Evolutionary conservation across 2,888 invertebrate species (phyloP).

Genomic region (Magallana nippona): DNA sequence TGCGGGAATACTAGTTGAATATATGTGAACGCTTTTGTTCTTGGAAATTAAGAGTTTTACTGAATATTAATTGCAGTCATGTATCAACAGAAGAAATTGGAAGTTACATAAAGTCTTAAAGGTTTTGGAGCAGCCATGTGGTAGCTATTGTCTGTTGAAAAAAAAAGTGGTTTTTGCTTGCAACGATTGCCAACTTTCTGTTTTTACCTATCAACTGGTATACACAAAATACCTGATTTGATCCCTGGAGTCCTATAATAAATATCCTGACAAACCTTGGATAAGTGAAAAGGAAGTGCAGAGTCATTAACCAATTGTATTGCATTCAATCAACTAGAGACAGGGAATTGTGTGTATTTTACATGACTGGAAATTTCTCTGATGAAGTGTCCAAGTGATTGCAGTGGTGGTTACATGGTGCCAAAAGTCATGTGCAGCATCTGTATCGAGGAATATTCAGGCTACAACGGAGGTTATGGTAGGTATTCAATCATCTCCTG

Average conservation of each 20-base stretch:
- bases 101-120: slow-evolving; percentile 26
- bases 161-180: slow-evolving; percentile 7
- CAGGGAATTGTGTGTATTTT: slow-evolving; percentile 9
- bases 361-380: slow-evolving; percentile 34
- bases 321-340: not conserved
- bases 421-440: slow-evolving; percentile 67
- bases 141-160: slow-evolving; percentile 14
- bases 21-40: not conserved
- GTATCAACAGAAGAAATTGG: slow-evolving; percentile 26
- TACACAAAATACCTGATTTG: slow-evolving; percentile 24
- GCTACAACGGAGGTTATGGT: slow-evolving; percentile 64
- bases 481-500: slow-evolving; percentile 20
- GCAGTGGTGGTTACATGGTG: slow-evolving; percentile 43
- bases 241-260: slow-evolving; percentile 20
- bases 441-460: slow-evolving; percentile 69
- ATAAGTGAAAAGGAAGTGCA: slow-evolving; percentile 8
- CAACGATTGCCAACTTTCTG: slow-evolving; percentile 19
- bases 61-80: slow-evolving; percentile 33
- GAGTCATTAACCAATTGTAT: slow-evolving; percentile 15
- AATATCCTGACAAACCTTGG: slow-evolving; percentile 16
- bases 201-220: slow-evolving; percentile 13
- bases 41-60: slow-evolving; percentile 22
- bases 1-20: not conserved
- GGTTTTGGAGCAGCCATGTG: slow-evolving; percentile 28
- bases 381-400: slow-evolving; percentile 64